A percentile compares a stretch with the other conserved stretches of the same genome.
Evolutionary conservation across 2,113 vertebrate species (phyloP).

Genomic region (Nyctibius bracteatus): DNA sequence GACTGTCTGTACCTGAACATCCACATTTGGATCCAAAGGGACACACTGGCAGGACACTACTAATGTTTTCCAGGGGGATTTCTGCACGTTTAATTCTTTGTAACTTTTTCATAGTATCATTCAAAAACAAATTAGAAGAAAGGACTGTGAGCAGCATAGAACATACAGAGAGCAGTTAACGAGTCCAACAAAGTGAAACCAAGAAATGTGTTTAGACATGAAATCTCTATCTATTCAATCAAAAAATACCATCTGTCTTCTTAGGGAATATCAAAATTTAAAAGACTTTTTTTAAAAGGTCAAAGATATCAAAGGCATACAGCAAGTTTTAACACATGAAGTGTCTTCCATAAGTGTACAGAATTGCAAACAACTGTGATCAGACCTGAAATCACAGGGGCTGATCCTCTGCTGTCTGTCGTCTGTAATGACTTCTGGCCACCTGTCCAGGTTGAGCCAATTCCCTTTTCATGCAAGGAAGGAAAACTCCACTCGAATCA

Average conservation of each 20-base stretch:
- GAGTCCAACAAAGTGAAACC: conserved; percentile 8
- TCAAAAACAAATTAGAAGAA: not conserved
- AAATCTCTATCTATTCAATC: conserved; percentile 75
- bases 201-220: conserved; percentile 51
- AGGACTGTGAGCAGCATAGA: not conserved
- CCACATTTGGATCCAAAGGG: not conserved
- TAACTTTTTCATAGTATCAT: not conserved
- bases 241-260: conserved; percentile 69
- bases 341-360: conserved; percentile 7
- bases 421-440: not conserved
- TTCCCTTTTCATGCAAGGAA: not conserved
- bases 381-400: not conserved
- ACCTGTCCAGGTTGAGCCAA: not conserved
- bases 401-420: not conserved
- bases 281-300: conserved; percentile 50
- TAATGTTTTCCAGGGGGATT: not conserved
- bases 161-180: not conserved
- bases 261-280: conserved; percentile 68
- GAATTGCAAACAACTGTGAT: not conserved
- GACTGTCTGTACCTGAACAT: not conserved
- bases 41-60: not conserved
- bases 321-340: conserved; percentile 64
- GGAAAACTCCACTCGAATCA: not conserved
- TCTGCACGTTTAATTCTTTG: not conserved
- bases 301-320: conserved; percentile 72